These are phyloP conservation scores for Chrysaora quinquecirrha DNA, from an alignment of 30 jellyfish, hydroid and myxozoan species.

Conservation along the genomic window DNA sequence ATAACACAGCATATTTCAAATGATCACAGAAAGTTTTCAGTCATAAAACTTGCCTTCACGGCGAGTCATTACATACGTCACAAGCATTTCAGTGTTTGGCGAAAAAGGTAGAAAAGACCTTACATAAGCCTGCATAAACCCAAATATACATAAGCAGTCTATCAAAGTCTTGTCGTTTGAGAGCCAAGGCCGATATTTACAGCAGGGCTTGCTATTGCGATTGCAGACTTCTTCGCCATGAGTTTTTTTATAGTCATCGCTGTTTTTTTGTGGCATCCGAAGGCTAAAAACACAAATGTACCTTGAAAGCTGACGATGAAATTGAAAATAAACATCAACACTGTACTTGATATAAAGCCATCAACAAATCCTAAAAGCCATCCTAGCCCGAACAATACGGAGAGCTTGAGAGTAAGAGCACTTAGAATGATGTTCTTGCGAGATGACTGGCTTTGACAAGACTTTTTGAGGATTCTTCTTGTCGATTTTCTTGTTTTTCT, in stretches of 20 bases:
- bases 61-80: too few relatives aligned
- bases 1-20: too few relatives aligned
- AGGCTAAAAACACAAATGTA: constrained; percentile 15
- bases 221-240: too few relatives aligned
- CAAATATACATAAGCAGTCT: too few relatives aligned
- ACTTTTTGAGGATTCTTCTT: background rate
- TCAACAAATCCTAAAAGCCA: constrained; percentile 32
- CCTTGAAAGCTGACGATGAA: constrained; percentile 22
- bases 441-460: background rate
- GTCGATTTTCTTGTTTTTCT: background rate
- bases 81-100: too few relatives aligned
- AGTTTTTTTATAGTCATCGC: background rate
- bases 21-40: too few relatives aligned
- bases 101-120: too few relatives aligned
- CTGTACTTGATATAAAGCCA: background rate
- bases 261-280: constrained; percentile 16
- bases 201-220: too few relatives aligned
- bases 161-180: too few relatives aligned
- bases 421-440: constrained; percentile 3
- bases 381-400: constrained; percentile 29
- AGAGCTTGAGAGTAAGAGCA: constrained; percentile 11
- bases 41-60: too few relatives aligned
- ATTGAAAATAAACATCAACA: background rate
- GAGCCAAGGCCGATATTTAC: too few relatives aligned
- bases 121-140: too few relatives aligned